Evolutionary conservation across 2,797 vertebrate species (phyloP).

Genomic region (Eutrigla gurnardus): DNA sequence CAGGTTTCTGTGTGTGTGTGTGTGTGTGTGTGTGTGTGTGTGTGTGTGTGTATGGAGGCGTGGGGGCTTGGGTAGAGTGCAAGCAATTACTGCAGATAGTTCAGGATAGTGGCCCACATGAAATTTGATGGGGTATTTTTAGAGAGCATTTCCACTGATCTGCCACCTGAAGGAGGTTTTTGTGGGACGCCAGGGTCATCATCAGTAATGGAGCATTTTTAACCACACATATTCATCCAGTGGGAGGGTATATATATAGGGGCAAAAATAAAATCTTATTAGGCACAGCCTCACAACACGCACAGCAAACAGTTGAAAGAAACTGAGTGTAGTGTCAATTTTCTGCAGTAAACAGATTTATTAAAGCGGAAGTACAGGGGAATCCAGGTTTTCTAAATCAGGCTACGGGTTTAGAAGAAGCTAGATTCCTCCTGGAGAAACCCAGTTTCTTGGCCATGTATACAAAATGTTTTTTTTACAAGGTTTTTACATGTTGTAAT

Average conservation of each 20-base stretch:
- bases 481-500: not conserved
- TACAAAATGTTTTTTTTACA: not conserved
- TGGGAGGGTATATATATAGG: not conserved
- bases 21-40: slow-evolving; percentile 21
- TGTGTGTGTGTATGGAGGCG: slow-evolving; percentile 19
- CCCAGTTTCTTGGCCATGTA: not conserved
- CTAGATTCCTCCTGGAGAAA: not conserved
- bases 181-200: slow-evolving; percentile 24
- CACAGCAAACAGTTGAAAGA: not conserved
- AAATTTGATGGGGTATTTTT: slow-evolving; percentile 68
- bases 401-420: not conserved
- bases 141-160: slow-evolving; percentile 60
- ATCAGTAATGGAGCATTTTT: slow-evolving; percentile 28
- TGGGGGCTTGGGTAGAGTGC: too few species aligned
- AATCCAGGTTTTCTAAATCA: not conserved
- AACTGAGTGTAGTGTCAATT: not conserved
- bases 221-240: slow-evolving; percentile 17
- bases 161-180: slow-evolving; percentile 37
- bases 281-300: not conserved
- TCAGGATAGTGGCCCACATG: slow-evolving; percentile 56
- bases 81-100: slow-evolving; percentile 57
- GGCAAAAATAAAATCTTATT: slow-evolving; percentile 9
- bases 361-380: not conserved
- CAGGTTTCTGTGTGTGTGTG: slow-evolving; percentile 16
- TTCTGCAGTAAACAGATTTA: not conserved